Percentiles rank a stretch among this genome's conserved stretches.
phyloP scores from a whole-genome alignment of 2,113 vertebrate genomes.

The Bubalus kerabau region DNA sequence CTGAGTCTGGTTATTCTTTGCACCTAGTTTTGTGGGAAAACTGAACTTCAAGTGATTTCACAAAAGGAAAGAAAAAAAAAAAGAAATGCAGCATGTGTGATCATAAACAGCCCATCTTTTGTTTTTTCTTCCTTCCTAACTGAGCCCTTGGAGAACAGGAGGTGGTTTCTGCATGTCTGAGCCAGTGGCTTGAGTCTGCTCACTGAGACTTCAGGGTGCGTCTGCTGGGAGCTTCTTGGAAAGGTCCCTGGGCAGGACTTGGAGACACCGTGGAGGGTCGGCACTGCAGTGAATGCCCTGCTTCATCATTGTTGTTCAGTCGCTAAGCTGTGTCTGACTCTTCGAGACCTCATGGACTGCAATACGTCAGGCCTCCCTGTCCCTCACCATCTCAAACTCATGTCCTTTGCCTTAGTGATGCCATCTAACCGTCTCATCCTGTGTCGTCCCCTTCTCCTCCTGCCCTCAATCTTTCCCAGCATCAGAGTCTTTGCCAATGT shows the following conservation, averaged over 20 bases:
- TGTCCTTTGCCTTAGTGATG: not conserved
- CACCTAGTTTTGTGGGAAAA: not conserved
- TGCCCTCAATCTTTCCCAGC: not conserved
- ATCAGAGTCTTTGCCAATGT: not conserved
- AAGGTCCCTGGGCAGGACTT: not conserved
- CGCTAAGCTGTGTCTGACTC: not conserved
- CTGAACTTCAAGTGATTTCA: not conserved
- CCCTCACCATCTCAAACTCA: not conserved
- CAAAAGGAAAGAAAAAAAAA: not conserved
- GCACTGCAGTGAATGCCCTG: not conserved
- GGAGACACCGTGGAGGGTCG: rapidly evolving
- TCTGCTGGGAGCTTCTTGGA: too few species aligned
- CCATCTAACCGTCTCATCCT: not conserved
- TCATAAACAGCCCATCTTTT: not conserved
- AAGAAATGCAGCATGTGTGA: not conserved
- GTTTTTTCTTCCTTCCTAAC: not conserved
- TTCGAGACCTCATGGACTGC: not conserved
- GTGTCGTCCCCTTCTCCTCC: not conserved
- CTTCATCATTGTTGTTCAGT: not conserved
- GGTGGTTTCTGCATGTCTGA: not conserved
- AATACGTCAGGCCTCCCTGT: not conserved
- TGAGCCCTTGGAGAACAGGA: not conserved
- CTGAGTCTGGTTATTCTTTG: not conserved
- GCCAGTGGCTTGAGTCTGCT: too few species aligned
- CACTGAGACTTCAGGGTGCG: not conserved